Conservation (phyloP, 2,113 vertebrate genomes). For the Garra rufa region DNA sequence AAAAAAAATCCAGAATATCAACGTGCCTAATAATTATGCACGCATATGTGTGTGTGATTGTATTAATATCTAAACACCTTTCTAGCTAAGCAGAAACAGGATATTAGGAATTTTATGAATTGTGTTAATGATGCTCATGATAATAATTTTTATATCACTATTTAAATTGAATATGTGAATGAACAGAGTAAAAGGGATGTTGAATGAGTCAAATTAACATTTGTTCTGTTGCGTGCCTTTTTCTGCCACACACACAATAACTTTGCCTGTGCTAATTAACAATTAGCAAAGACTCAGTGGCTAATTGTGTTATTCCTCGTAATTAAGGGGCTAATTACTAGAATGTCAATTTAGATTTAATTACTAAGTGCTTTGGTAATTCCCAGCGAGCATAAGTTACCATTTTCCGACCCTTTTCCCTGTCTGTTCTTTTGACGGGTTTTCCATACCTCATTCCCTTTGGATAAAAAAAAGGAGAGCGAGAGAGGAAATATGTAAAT, state of each 20-base stretch:
- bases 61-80: too few relatives aligned
- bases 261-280: constrained; percentile 87
- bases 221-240: constrained; percentile 82
- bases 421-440: constrained; percentile 61
- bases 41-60: too few relatives aligned
- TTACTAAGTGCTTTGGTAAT: constrained; percentile 87
- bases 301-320: constrained; percentile 87
- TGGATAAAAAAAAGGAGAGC: constrained; percentile 44
- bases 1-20: too few relatives aligned
- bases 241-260: constrained; percentile 80
- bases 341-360: constrained; percentile 89
- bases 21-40: too few relatives aligned
- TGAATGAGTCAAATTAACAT: constrained; percentile 81
- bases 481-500: constrained; percentile 67
- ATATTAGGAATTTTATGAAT: background rate
- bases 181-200: constrained; percentile 64
- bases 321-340: constrained; percentile 87
- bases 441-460: constrained; percentile 63
- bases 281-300: constrained; percentile 84
- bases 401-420: constrained; percentile 54
- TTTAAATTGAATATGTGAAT: constrained; percentile 43
- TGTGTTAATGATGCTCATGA: constrained; percentile 64
- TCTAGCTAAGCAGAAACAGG: background rate
- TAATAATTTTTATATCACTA: constrained; percentile 74
- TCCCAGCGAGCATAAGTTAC: constrained; percentile 82